Percentiles rank a stretch among this genome's conserved stretches.
These are phyloP conservation scores for Morpho helenor DNA, from an alignment of 2,888 invertebrate species.

Conservation along the genomic window DNA sequence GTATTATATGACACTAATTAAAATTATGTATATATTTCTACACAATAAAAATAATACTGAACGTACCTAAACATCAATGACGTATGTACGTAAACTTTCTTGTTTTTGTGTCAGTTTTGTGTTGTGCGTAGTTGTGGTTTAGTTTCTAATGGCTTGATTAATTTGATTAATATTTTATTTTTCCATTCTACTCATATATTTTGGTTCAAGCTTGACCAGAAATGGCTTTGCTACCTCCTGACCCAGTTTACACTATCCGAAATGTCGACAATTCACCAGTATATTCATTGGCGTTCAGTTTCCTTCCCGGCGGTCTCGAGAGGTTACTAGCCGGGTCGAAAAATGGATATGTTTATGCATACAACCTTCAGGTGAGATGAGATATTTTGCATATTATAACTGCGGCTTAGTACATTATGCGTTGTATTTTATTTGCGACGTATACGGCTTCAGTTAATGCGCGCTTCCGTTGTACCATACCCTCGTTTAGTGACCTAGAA, in stretches of 20 bases:
- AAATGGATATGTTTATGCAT: constrained; percentile 86
- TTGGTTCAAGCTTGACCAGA: constrained; percentile 72
- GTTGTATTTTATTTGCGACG: constrained; percentile 31
- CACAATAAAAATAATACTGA: constrained; percentile 7
- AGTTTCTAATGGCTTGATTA: constrained; percentile 77
- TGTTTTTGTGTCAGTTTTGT: constrained; percentile 77
- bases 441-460: constrained; percentile 32
- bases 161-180: constrained; percentile 68
- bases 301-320: constrained; percentile 77
- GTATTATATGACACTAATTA: no score
- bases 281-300: constrained; percentile 85
- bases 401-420: constrained; percentile 32
- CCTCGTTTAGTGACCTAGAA: constrained; percentile 67
- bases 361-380: constrained; percentile 86
- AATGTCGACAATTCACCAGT: constrained; percentile 85
- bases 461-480: constrained; percentile 60
- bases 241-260: constrained; percentile 86
- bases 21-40: no score
- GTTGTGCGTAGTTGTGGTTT: constrained; percentile 76
- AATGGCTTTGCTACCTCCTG: constrained; percentile 88
- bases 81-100: constrained; percentile 39
- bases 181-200: constrained; percentile 61
- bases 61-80: constrained; percentile 19
- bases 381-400: constrained; percentile 45
- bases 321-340: constrained; percentile 86